Percentiles rank a stretch among this genome's conserved stretches.
These are phyloP conservation scores for Xanthorhoe designata DNA, from an alignment of 2,888 invertebrate species.

Conservation along the genomic window DNA sequence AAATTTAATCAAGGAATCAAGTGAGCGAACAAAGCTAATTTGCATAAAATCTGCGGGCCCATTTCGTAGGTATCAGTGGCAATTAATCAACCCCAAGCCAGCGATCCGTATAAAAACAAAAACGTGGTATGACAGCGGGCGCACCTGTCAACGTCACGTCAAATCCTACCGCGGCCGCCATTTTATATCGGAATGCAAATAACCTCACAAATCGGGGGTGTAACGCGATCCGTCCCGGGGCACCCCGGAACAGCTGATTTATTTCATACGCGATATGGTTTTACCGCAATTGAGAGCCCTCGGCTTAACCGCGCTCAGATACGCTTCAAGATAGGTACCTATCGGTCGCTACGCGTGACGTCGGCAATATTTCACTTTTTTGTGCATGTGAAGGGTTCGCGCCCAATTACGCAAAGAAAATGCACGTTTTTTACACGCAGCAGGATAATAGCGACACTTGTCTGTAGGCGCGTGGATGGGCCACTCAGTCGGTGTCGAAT, in stretches of 20 bases:
- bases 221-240: conserved; percentile 74
- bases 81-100: conserved; percentile 56
- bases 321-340: conserved; percentile 54
- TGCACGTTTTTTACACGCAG: conserved; percentile 63
- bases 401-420: conserved; percentile 75
- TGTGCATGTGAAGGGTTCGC: conserved; percentile 58
- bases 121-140: conserved; percentile 59
- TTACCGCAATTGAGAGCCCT: conserved; percentile 74
- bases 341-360: conserved; percentile 53
- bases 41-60: conserved; percentile 34
- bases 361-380: conserved; percentile 51
- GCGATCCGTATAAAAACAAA: conserved; percentile 59
- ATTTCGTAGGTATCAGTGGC: conserved; percentile 43
- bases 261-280: conserved; percentile 82
- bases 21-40: conserved; percentile 29
- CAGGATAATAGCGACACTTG: conserved; percentile 63
- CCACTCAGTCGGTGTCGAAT: conserved; percentile 77
- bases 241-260: conserved; percentile 75
- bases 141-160: conserved; percentile 79
- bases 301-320: conserved; percentile 48
- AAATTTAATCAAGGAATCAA: conserved; percentile 26
- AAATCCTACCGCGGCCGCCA: conserved; percentile 71
- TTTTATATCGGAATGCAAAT: conserved; percentile 81
- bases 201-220: conserved; percentile 77
- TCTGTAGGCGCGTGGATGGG: conserved; percentile 66